A percentile compares a stretch with the other conserved stretches of the same genome.
phyloP scores from a whole-genome alignment of 2,888 invertebrate species.

The Noctua janthe region DNA sequence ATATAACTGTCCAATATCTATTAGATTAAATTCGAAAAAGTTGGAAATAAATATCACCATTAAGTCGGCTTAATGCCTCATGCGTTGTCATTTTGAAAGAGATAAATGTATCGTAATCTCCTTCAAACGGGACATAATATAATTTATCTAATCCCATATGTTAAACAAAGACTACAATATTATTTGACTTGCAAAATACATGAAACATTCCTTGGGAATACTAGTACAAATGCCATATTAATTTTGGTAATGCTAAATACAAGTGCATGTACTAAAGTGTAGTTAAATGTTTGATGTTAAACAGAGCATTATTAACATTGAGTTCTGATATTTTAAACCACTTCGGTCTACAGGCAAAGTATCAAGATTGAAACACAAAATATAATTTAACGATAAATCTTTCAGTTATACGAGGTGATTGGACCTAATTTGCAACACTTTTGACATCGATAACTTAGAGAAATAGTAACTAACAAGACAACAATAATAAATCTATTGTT shows the following conservation, averaged over 20 bases:
- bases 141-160: constrained; percentile 56
- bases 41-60: constrained; percentile 58
- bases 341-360: not conserved
- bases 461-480: too few relatives aligned
- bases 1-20: constrained; percentile 52
- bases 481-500: too few relatives aligned
- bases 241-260: constrained; percentile 38
- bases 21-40: constrained; percentile 58
- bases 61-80: constrained; percentile 53
- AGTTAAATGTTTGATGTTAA: constrained; percentile 43
- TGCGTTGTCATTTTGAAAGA: constrained; percentile 58
- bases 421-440: not conserved
- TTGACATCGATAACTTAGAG: too few relatives aligned
- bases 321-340: constrained; percentile 27
- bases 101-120: constrained; percentile 60
- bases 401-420: not conserved
- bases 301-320: constrained; percentile 21
- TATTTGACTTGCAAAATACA: constrained; percentile 43
- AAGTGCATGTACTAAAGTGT: constrained; percentile 14
- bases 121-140: constrained; percentile 41
- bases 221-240: constrained; percentile 27
- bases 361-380: not conserved
- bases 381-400: not conserved
- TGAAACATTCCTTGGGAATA: constrained; percentile 43
- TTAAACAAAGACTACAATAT: constrained; percentile 48